Percentiles rank a stretch among this genome's conserved stretches.
Conservation (phyloP, 2,888 invertebrate species). For the Drosophila paranaensis region DNA sequence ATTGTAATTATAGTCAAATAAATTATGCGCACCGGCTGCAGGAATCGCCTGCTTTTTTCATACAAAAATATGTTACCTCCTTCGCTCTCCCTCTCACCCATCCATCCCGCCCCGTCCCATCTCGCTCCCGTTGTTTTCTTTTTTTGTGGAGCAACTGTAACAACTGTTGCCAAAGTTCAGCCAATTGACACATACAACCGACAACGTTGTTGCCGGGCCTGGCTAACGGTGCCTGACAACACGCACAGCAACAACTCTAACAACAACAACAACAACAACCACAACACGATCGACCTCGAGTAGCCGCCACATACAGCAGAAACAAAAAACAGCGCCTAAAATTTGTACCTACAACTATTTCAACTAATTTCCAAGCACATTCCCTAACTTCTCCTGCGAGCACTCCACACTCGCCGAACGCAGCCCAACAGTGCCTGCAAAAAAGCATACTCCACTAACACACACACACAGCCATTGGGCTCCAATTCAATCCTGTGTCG, state of each 20-base stretch:
- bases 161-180: constrained; percentile 41
- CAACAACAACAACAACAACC: constrained; percentile 26
- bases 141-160: constrained; percentile 26
- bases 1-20: constrained; percentile 80
- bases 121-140: neutral
- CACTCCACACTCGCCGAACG: constrained; percentile 8
- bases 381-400: constrained; percentile 52
- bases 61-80: neutral
- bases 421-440: constrained; percentile 18
- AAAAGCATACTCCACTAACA: constrained; percentile 7
- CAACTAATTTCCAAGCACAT: constrained; percentile 78
- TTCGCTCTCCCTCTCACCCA: neutral
- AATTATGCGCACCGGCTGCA: constrained; percentile 71
- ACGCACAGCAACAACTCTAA: constrained; percentile 61
- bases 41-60: constrained; percentile 45
- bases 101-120: neutral
- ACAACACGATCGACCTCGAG: constrained; percentile 56
- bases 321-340: constrained; percentile 62
- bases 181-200: constrained; percentile 76
- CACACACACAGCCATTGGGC: constrained; percentile 2
- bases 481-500: constrained; percentile 38
- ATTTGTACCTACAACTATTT: constrained; percentile 81
- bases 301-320: constrained; percentile 6
- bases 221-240: constrained; percentile 74
- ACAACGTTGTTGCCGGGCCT: constrained; percentile 61